These are phyloP conservation scores for Antechinus flavipes DNA, from an alignment of 2,113 vertebrate genomes.

Conservation along the genomic window DNA sequence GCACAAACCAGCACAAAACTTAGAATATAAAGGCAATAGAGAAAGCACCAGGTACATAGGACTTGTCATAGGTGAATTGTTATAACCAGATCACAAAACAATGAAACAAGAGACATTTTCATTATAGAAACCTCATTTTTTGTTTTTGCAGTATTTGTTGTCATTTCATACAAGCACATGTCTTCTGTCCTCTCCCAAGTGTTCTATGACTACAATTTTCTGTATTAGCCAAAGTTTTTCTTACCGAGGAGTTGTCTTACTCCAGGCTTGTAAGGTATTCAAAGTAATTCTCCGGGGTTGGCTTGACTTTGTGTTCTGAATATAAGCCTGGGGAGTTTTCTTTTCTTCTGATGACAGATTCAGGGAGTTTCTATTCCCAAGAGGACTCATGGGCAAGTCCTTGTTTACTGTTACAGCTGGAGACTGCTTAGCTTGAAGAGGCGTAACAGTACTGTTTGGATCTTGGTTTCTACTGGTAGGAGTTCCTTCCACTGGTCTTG, in stretches of 20 bases:
- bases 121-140: not conserved
- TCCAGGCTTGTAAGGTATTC: conserved; percentile 94
- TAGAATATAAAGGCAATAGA: fast-evolving
- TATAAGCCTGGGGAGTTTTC: conserved; percentile 75
- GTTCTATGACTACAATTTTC: not conserved
- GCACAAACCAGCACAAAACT: not conserved
- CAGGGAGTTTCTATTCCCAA: conserved; percentile 50
- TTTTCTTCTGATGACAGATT: conserved; percentile 84
- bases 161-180: not conserved
- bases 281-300: conserved; percentile 92
- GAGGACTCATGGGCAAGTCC: conserved; percentile 71
- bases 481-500: conserved; percentile 75
- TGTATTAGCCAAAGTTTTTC: not conserved
- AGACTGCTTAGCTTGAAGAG: conserved; percentile 59
- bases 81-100: not conserved
- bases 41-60: fast-evolving
- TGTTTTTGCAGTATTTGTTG: not conserved
- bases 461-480: conserved; percentile 70
- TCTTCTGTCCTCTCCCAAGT: not conserved
- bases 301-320: conserved; percentile 78
- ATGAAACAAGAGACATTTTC: not conserved
- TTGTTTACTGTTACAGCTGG: conserved; percentile 11
- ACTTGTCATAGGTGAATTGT: not conserved
- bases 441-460: conserved; percentile 71
- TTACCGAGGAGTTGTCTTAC: conserved; percentile 93